A percentile compares a stretch with the other conserved stretches of the same genome.
Evolutionary conservation across 2,888 invertebrate species (phyloP).

Genomic region (Horisme vitalbata): DNA sequence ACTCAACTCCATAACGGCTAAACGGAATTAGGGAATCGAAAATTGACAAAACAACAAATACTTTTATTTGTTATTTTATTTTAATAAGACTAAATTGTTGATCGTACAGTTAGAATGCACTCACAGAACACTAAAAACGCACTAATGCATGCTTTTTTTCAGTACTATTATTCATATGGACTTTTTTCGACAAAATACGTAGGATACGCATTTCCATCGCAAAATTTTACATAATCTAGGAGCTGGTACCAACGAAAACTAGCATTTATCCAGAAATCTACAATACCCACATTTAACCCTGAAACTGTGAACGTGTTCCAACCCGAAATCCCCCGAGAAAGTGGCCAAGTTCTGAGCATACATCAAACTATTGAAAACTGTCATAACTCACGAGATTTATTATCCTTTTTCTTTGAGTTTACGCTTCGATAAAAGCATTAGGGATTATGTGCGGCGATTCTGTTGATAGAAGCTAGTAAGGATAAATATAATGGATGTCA

Average conservation of each 20-base stretch:
- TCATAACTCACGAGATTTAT: slow-evolving; percentile 33
- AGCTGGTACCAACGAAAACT: no score
- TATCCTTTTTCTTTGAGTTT: slow-evolving; percentile 21
- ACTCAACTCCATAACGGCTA: not conserved
- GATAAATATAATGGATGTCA: slow-evolving; percentile 5
- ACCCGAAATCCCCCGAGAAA: slow-evolving; percentile 13
- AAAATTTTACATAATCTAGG: no score
- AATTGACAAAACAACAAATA: no score
- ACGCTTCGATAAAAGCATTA: slow-evolving; percentile 19
- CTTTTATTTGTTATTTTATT: no score
- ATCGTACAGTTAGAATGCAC: no score
- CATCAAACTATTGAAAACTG: slow-evolving; percentile 24
- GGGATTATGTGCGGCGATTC: slow-evolving; percentile 9
- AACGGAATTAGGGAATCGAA: no score
- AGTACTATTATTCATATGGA: no score
- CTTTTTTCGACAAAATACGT: no score
- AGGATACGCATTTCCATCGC: no score
- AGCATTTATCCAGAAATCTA: not conserved
- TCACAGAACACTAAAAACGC: no score
- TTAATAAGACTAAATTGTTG: no score
- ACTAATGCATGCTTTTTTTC: no score
- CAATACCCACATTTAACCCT: not conserved
- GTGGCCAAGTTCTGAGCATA: slow-evolving; percentile 12
- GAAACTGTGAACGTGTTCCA: slow-evolving; percentile 3
- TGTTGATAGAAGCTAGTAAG: slow-evolving; percentile 6